Conservation (phyloP, 30 jellyfish, hydroid and myxozoan species). For the Aurelia aurita complex sp. Pacific region DNA sequence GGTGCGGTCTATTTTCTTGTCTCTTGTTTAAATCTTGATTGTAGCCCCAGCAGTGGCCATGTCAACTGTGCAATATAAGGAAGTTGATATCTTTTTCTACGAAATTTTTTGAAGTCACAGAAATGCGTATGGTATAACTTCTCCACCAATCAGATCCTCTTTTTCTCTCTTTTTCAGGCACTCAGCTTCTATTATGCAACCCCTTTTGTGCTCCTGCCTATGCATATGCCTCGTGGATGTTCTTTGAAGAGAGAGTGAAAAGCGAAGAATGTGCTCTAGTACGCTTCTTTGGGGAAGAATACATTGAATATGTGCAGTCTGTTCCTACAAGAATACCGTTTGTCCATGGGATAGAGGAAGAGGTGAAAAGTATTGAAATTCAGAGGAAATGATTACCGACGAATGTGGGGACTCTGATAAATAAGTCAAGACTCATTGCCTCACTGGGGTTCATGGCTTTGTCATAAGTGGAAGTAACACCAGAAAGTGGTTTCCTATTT, state of each 20-base stretch:
- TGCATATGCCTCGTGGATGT: slow-evolving; percentile 87
- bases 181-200: slow-evolving; percentile 82
- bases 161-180: slow-evolving; percentile 47
- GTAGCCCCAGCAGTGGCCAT: too few species aligned
- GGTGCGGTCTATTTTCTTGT: too few species aligned
- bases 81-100: too few species aligned
- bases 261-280: slow-evolving; percentile 83
- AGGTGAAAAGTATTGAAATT: slow-evolving; percentile 13
- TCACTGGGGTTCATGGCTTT: background rate
- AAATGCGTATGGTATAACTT: too few species aligned
- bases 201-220: slow-evolving; percentile 87
- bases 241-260: slow-evolving; percentile 80
- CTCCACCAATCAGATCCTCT: too few species aligned
- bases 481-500: too few species aligned
- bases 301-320: slow-evolving; percentile 62
- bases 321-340: slow-evolving; percentile 90
- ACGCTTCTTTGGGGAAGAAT: slow-evolving; percentile 90
- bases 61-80: too few species aligned
- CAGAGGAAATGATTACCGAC: background rate
- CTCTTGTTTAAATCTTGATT: too few species aligned
- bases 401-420: background rate
- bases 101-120: too few species aligned
- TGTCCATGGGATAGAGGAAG: slow-evolving; percentile 78
- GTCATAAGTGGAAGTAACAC: too few species aligned
- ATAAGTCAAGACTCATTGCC: background rate